Conservation (phyloP, 2,888 invertebrate species). For the Lasius fuliginosus region DNA sequence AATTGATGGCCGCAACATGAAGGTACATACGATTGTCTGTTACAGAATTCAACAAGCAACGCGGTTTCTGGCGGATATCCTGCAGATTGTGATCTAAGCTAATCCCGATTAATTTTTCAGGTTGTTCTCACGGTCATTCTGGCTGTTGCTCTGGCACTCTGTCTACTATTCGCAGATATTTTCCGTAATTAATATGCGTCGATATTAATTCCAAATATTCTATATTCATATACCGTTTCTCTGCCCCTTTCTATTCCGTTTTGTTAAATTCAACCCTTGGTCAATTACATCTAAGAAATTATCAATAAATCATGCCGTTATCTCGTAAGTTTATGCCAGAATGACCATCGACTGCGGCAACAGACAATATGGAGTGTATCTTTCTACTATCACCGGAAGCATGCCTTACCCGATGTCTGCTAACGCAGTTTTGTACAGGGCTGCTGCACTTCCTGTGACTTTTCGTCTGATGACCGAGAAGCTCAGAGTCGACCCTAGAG, state of each 20-base stretch:
- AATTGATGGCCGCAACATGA: slow-evolving; percentile 84
- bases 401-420: slow-evolving; percentile 63
- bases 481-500: slow-evolving; percentile 92
- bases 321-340: slow-evolving; percentile 72
- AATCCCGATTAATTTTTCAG: slow-evolving; percentile 75
- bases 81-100: slow-evolving; percentile 61
- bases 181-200: slow-evolving; percentile 27
- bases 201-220: slow-evolving; percentile 31
- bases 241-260: slow-evolving; percentile 20
- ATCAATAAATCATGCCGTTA: slow-evolving; percentile 14
- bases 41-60: slow-evolving; percentile 72
- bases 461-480: slow-evolving; percentile 95
- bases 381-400: slow-evolving; percentile 47
- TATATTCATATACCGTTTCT: slow-evolving; percentile 30
- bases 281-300: slow-evolving; percentile 38
- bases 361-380: slow-evolving; percentile 61
- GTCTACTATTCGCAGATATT: slow-evolving; percentile 32
- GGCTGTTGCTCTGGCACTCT: slow-evolving; percentile 61
- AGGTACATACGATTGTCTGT: slow-evolving; percentile 82
- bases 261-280: slow-evolving; percentile 41
- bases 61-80: slow-evolving; percentile 32
- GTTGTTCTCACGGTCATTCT: slow-evolving; percentile 74
- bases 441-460: slow-evolving; percentile 95
- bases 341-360: slow-evolving; percentile 77
- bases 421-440: slow-evolving; percentile 86